Evolutionary conservation across 1,140 invertebrate genomes (phyloP).

Genomic region (Drosophila murphyi): DNA sequence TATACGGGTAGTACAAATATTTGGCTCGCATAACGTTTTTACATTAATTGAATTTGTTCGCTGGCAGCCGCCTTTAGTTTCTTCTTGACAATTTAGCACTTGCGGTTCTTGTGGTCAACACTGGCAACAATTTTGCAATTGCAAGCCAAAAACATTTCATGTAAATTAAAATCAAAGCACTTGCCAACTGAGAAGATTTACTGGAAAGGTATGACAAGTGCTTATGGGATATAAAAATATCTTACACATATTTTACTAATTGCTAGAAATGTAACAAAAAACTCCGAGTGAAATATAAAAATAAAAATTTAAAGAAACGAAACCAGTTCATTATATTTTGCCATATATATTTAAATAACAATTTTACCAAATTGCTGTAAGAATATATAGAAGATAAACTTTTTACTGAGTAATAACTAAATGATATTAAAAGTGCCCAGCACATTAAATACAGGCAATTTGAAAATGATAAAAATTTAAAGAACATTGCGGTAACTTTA

Average conservation of each 20-base stretch:
- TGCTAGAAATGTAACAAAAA: background rate
- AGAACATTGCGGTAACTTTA: constrained; percentile 25
- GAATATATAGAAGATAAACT: background rate
- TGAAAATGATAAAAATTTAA: background rate
- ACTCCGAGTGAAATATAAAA: background rate
- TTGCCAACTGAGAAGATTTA: constrained; percentile 17
- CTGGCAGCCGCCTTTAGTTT: constrained; percentile 43
- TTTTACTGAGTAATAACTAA: background rate
- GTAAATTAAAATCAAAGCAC: constrained; percentile 23
- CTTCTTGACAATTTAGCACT: constrained; percentile 55
- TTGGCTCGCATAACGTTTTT: constrained; percentile 31
- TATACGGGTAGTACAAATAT: background rate
- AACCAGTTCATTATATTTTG: background rate
- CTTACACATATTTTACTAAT: background rate
- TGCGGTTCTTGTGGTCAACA: constrained; percentile 52
- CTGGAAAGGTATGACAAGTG: background rate
- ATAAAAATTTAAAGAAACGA: background rate
- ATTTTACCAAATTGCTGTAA: too few species aligned
- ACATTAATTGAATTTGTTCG: constrained; percentile 70
- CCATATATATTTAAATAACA: too few species aligned
- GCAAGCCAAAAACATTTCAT: constrained; percentile 30
- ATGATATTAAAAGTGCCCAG: background rate
- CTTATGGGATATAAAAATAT: background rate
- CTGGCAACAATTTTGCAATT: constrained; percentile 13
- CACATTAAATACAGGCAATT: background rate